Percentiles rank a stretch among this genome's conserved stretches.
Evolutionary conservation across 2,888 invertebrate species (phyloP).

Genomic region (Nomada ruficornis): DNA sequence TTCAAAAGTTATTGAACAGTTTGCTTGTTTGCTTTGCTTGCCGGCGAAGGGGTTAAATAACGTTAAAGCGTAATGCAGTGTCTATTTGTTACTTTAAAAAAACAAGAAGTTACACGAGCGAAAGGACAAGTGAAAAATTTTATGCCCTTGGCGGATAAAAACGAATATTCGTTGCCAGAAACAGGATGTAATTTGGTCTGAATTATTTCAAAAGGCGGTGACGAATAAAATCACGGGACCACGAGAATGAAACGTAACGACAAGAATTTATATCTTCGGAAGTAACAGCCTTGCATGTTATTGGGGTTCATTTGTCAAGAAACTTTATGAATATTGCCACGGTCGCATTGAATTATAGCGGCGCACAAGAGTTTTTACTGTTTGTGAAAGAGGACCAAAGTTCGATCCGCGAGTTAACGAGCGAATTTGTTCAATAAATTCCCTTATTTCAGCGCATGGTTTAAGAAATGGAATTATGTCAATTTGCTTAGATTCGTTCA

Average conservation of each 20-base stretch:
- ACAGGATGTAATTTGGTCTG: constrained; percentile 18
- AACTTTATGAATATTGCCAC: constrained; percentile 10
- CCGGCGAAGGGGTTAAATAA: no score
- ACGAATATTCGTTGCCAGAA: background rate
- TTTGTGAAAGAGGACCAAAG: background rate
- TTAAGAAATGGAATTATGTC: no score
- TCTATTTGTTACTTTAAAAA: background rate
- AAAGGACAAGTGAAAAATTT: no score
- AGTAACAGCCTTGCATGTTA: constrained; percentile 17
- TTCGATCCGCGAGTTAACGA: background rate
- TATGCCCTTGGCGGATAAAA: background rate
- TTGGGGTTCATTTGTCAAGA: constrained; percentile 30
- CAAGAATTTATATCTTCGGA: constrained; percentile 9
- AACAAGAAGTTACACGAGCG: background rate
- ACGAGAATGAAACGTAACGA: constrained; percentile 3
- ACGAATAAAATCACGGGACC: constrained; percentile 1
- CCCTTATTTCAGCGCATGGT: no score
- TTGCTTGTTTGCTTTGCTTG: background rate
- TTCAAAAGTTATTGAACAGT: background rate
- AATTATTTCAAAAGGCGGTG: background rate
- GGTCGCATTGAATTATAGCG: background rate
- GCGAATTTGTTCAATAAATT: background rate
- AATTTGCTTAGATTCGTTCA: no score
- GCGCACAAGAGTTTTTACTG: background rate
- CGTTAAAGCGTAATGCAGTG: no score